Base-by-base conservation (phyloP, 1,140 invertebrate species). In the Ridgeia piscesae region DNA sequence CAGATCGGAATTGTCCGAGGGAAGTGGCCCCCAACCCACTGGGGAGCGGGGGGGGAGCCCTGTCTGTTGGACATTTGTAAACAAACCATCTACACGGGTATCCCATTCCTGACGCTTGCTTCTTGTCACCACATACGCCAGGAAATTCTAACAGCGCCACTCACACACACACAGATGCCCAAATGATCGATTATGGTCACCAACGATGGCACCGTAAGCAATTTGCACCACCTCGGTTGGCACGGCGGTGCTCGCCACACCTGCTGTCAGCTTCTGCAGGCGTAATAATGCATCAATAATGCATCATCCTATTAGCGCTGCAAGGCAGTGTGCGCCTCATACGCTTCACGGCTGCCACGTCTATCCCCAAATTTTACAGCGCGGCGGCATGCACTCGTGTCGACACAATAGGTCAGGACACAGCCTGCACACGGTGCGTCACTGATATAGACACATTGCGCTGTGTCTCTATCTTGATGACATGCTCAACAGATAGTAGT, bases 221-320 rank as follows among this genome's bases (percentile, higher is more conserved):
- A 77, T 77, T 77, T 77, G 58, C 58, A 77, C 58, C 58, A 77
- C 58, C 58, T 77, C 58, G 14, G 6, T 77, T 77, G 58, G 58
- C 58, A 77, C 58, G 2, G 58, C 58, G 17, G 58, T 77, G 58
- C 8, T 77, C 27, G 58, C 58, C 58, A 77, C 58, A 77, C 58
- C 58, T 77, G 58, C 6, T 77, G 58, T 77, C 58, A 77, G 58
- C 58, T 77, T 77, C 58, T 21, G 58, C 17, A 77, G 58, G 58
- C 58, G 58, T 77, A 77, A 77, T 77, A 77, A 77, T 77, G 58
- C 58, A 77, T 77, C 58, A 77, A 77, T 77, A 77, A 77, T 77
- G 58, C 58, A 77, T 27, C 58, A 77, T 77, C 58, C 58, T 77
- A 77, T 77, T 77, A 77, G 58, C 21, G 48, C 48, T 50, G 48